phyloP scores from a whole-genome alignment of 1,140 invertebrate genomes.

The Drosophila pectinifera region DNA sequence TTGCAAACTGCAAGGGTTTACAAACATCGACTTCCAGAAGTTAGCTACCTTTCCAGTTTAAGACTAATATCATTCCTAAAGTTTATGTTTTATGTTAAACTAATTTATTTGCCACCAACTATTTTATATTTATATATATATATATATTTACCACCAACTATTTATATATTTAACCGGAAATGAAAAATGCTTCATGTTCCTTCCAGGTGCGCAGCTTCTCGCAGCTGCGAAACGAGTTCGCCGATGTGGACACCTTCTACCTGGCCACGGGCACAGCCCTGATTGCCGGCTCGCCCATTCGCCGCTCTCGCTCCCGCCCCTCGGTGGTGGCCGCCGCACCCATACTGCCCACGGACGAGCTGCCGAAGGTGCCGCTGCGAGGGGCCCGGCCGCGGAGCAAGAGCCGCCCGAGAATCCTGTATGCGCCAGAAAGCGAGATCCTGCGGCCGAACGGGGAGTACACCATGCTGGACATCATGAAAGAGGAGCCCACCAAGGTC shows the following conservation, averaged over 20 bases:
- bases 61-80: too few species aligned
- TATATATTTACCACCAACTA: too few species aligned
- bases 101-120: neutral
- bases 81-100: too few species aligned
- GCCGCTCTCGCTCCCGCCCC: constrained; percentile 89
- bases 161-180: too few species aligned
- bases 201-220: constrained; percentile 92
- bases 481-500: constrained; percentile 93
- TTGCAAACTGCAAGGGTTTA: too few species aligned
- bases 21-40: too few species aligned
- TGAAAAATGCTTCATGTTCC: neutral
- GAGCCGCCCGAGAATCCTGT: constrained; percentile 91
- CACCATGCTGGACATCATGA: constrained; percentile 92
- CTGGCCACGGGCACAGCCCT: constrained; percentile 88
- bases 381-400: constrained; percentile 91
- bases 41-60: too few species aligned
- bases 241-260: constrained; percentile 96
- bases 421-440: constrained; percentile 92
- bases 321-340: constrained; percentile 80
- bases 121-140: too few species aligned
- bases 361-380: constrained; percentile 81
- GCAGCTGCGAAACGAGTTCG: constrained; percentile 95
- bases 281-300: constrained; percentile 87
- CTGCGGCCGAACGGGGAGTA: constrained; percentile 89
- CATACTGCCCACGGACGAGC: constrained; percentile 86